phyloP scores from a whole-genome alignment of 2,113 vertebrate species.

The Gobiocypris rarus region DNA sequence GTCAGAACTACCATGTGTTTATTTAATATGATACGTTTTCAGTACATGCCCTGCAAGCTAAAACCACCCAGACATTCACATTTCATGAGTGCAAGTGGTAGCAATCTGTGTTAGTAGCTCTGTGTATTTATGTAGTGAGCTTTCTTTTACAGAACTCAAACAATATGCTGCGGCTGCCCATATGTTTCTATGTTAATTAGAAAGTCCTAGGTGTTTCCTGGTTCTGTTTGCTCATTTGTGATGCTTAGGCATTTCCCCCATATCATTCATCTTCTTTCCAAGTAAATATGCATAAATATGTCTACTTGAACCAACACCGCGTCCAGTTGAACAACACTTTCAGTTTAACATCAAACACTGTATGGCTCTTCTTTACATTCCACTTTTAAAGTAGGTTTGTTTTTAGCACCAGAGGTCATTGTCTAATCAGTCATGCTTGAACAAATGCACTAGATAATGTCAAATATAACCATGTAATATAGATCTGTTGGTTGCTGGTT shows the following conservation, averaged over 20 bases:
- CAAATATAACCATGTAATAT: too few species aligned
- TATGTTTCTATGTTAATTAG: neutral
- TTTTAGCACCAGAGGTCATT: too few species aligned
- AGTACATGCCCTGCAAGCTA: conserved; percentile 36
- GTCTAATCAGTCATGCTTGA: too few species aligned
- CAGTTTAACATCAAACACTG: neutral
- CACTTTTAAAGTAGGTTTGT: too few species aligned
- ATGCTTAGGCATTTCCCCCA: neutral
- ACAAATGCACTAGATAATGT: too few species aligned
- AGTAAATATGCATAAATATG: neutral
- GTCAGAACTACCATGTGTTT: conserved; percentile 52
- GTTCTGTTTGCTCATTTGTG: neutral
- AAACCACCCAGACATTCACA: neutral
- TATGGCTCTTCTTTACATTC: too few species aligned
- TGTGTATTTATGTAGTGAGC: neutral
- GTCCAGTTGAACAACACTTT: neutral
- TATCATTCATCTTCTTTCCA: neutral
- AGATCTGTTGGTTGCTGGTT: too few species aligned
- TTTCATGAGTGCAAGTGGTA: neutral
- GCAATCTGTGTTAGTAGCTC: too few species aligned
- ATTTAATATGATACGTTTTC: conserved; percentile 63
- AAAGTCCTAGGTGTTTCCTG: neutral
- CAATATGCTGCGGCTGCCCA: neutral
- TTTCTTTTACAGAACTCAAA: neutral
- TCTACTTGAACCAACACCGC: neutral